Conservation (phyloP, 2,113 vertebrate species). For the Paratilapia polleni region DNA sequence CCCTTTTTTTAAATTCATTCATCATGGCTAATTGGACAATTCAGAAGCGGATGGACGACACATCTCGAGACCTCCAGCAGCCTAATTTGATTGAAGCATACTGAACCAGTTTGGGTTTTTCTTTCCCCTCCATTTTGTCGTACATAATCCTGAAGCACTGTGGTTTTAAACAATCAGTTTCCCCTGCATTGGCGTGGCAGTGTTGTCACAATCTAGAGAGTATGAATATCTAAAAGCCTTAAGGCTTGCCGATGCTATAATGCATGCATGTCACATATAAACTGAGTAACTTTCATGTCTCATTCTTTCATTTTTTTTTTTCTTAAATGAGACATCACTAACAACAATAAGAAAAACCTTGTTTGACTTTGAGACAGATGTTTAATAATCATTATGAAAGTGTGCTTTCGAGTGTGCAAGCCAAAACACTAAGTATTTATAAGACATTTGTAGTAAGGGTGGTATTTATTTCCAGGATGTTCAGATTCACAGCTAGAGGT, state of each 20-base stretch:
- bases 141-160: neutral
- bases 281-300: neutral
- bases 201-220: neutral
- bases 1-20: neutral
- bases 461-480: neutral
- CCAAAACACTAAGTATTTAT: neutral
- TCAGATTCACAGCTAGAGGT: neutral
- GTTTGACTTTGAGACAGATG: neutral
- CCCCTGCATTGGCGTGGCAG: neutral
- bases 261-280: neutral
- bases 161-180: neutral
- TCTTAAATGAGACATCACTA: neutral
- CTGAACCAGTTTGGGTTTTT: neutral
- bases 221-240: neutral
- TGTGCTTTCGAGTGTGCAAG: neutral
- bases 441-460: neutral
- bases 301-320: too few species aligned
- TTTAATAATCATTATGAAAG: neutral
- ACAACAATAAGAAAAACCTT: neutral
- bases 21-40: neutral
- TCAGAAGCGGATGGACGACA: neutral
- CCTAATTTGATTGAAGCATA: neutral
- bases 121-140: neutral
- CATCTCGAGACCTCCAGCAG: neutral
- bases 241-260: neutral